phyloP scores from a whole-genome alignment of 2,888 invertebrate genomes.

The Sericinus montela region DNA sequence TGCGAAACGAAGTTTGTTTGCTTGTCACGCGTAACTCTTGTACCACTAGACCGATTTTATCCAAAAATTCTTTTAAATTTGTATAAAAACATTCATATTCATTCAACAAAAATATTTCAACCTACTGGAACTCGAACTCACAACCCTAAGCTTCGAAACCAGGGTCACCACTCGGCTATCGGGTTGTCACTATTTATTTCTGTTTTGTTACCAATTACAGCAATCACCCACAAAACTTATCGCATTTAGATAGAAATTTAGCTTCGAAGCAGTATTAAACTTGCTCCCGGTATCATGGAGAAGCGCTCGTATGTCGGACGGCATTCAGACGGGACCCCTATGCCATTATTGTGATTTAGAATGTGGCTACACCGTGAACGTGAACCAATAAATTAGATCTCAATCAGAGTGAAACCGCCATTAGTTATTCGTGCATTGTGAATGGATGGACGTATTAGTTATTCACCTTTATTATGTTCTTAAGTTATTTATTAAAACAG shows the following conservation, averaged over 20 bases:
- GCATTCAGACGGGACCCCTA: conserved; percentile 23
- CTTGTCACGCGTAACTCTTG: too few species aligned
- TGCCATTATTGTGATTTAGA: conserved; percentile 36
- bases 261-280: not conserved
- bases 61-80: too few species aligned
- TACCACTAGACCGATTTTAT: too few species aligned
- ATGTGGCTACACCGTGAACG: conserved; percentile 46
- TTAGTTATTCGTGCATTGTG: conserved; percentile 48
- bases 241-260: not conserved
- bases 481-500: not conserved
- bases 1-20: too few species aligned
- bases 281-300: not conserved
- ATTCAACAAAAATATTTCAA: too few species aligned
- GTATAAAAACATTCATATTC: too few species aligned
- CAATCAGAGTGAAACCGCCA: conserved; percentile 67
- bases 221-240: too few species aligned
- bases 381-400: conserved; percentile 73
- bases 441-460: conserved; percentile 1
- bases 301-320: conserved; percentile 1
- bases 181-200: too few species aligned
- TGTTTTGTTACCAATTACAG: too few species aligned
- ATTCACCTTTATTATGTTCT: conserved; percentile 9
- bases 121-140: too few species aligned
- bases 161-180: too few species aligned
- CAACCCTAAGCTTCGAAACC: too few species aligned